Base-by-base conservation (phyloP, 2,888 invertebrate genomes). In the Bellardia bayeri region DNA sequence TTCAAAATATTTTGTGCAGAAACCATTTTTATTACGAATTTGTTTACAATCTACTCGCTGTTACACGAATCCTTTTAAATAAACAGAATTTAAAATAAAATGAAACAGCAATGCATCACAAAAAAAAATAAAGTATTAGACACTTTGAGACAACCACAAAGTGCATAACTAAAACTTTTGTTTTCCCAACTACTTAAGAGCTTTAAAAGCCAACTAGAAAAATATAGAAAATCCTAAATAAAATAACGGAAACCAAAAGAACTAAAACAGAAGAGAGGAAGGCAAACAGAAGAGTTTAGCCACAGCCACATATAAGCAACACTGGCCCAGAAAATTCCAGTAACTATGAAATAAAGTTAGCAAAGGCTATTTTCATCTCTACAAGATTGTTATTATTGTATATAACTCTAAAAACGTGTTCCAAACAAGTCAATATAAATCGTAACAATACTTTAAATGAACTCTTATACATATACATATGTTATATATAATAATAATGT, bases 151-250 rank as follows among this genome's bases (percentile, higher is more conserved):
- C 37, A 58, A 87, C 81, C 84, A 78, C 84, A 87, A 84, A 84
- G 76, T 84, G 83, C 76, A 78, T 84, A 81, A 82, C 71, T 64
- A 80, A 45, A 83, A 83, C 42, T 86, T 80, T 63, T 76, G 72
- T 82, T 79, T 37, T 66, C 58, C 40, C 16, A 51, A 69, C 68
- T 61, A 69, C 75, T 76, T 82, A 76, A 76, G 69, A 82, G 68
- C 82, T 82, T 75, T 75, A n/a, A 58, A 54, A 75, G 40, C 37
- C 42, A 82, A 42, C n/a, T 23, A 23, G 23, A 42, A 33, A 66
- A 51, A 16, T 0, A 72, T 1, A 74, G 16, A 51, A 64, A 69
- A 49, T 49, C 30, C 2, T 69, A 40, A n/a, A 13, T 14, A 16
- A 30, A 16, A 37, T 16, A 6, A 33, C 42, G n/a, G 30, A 80